phyloP scores from a whole-genome alignment of 2,113 vertebrate genomes.

The Mesitornis unicolor region DNA sequence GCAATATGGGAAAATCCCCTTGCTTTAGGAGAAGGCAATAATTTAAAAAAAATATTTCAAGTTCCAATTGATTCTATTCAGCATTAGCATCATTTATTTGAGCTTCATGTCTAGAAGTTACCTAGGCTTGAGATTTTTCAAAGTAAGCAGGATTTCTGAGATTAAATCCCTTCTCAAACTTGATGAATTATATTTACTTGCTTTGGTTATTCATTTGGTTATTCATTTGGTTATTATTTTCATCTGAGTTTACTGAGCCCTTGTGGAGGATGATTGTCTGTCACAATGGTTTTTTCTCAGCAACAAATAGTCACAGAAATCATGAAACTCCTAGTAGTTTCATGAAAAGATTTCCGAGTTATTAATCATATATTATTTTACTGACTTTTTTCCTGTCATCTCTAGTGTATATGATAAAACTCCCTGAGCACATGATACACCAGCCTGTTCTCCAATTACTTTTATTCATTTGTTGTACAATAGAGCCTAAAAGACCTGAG shows the following conservation, averaged over 20 bases:
- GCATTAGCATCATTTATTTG: not conserved
- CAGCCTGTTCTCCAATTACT: not conserved
- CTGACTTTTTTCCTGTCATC: slow-evolving; percentile 4
- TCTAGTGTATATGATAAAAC: not conserved
- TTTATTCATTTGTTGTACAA: not conserved
- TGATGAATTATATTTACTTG: not conserved
- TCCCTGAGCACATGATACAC: slow-evolving; percentile 14
- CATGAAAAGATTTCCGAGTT: not conserved
- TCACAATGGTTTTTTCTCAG: not conserved
- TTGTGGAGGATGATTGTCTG: not conserved
- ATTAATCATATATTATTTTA: not conserved
- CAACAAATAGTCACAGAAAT: not conserved
- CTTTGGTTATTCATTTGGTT: too few species aligned
- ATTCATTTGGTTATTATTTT: too few species aligned
- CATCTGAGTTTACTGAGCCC: not conserved
- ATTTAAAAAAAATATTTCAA: not conserved
- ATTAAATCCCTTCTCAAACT: not conserved
- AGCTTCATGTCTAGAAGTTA: not conserved
- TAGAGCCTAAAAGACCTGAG: not conserved
- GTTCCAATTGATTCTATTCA: not conserved
- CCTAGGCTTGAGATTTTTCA: not conserved
- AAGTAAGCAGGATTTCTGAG: not conserved
- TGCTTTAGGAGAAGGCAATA: not conserved
- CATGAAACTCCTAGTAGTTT: not conserved
- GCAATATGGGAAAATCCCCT: not conserved